Evolutionary conservation across 2,888 invertebrate species (phyloP), one percentile per base, ranked within the genome.

Genomic region (Lasioglossum lativentre): DNA sequence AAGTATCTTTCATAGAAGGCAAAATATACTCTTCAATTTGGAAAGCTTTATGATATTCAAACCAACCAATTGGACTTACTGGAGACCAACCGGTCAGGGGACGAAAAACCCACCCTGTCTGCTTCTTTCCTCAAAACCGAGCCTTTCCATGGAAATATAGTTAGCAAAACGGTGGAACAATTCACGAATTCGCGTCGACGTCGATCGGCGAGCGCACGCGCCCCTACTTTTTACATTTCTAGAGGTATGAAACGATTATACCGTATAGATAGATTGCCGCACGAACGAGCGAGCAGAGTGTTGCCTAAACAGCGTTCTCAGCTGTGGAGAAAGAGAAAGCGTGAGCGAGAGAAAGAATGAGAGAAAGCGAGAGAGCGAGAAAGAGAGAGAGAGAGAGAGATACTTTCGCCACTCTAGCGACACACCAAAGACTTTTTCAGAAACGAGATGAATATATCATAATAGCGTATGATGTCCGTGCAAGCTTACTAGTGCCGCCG

Each of bases 401-500:
- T 85, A 87, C 89, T 80, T 68, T 83, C 73, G 81, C 87, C 84
- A 86, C 78, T 86, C 75, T 89, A 89, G 83, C 83, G 80, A 82
- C 75, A 80, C 80, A 72, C 71, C 85, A 78, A 78, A 86, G 81
- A 83, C 78, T 71, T 73, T 80, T 71, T 59, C 34, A 78, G 10
- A 81, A 79, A 86, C 72, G 75, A 82, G 75, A 90, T 86, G 73
- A 86, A 91, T 68, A 68, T 68, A 38, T 89, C 89, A 90, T 89
- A 85, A 90, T 92, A 93, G 91, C 92, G 92, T 93, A 93, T 93
- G 92, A 94, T 94, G 94, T 94, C 94, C 94, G 94, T 95, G 94
- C 94, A 95, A 95, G 94, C 94, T 95, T 94, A 93, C 93, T 94
- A 94, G 94, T 94, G 94, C 94, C 94, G 94, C 94, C 92, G 90